phyloP scores from a whole-genome alignment of 1,140 invertebrate species.

The Trichoplusia ni region DNA sequence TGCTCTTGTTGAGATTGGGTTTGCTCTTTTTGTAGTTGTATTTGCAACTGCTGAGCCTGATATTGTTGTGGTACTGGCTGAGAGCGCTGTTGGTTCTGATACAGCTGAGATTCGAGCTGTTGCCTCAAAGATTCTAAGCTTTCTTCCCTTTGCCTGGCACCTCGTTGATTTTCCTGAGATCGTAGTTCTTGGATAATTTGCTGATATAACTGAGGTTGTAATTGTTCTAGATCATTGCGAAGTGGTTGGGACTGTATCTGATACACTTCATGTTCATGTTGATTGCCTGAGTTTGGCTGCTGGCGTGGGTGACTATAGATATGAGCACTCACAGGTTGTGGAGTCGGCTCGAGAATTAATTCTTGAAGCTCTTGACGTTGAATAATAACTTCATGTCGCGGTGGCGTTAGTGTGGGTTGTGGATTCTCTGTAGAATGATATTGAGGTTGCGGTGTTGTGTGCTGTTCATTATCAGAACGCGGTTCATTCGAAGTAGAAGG shows the following conservation, averaged over 20 bases:
- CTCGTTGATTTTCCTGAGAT: too few relatives aligned
- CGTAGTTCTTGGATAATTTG: too few relatives aligned
- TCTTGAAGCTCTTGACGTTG: background rate
- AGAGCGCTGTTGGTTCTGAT: background rate
- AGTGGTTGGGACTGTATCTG: background rate
- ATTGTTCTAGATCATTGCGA: background rate
- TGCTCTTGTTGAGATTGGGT: background rate
- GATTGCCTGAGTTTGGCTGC: background rate
- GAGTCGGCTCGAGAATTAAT: background rate
- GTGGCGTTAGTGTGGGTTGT: background rate
- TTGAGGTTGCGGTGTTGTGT: background rate
- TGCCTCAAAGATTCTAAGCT: too few relatives aligned
- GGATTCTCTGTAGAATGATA: background rate
- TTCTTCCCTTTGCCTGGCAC: too few relatives aligned
- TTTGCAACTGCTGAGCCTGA: background rate
- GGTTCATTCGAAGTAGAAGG: background rate
- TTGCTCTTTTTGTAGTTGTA: background rate
- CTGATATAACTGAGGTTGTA: background rate
- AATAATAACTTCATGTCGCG: background rate
- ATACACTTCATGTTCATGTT: background rate
- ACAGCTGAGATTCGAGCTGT: background rate
- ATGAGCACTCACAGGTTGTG: background rate
- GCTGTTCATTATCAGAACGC: background rate
- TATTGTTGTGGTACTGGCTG: background rate
- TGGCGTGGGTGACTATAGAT: background rate